Evolutionary conservation across 2,888 invertebrate species (phyloP), one percentile per base, ranked within the genome.

Genomic region (Platynereis dumerilii): DNA sequence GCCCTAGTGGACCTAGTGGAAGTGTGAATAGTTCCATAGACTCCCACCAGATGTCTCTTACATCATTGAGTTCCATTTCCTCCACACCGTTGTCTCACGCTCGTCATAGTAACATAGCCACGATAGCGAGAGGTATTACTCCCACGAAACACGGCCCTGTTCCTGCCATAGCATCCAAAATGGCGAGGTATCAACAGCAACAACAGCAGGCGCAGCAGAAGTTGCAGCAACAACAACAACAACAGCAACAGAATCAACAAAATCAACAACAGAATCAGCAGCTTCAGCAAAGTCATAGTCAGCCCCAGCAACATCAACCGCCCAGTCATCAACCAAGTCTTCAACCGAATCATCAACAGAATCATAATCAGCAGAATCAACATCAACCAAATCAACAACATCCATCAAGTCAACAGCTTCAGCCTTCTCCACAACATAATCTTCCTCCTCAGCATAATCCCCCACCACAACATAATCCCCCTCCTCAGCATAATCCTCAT

Each of bases 161-260:
- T 29, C 34, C 39, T 12, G 29, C 55, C 7, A 55, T 55, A 10
- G n/a, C 17, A 10, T 24, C 58, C 7, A 22, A 34, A 34, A 34
- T 34, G 34, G 34, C 34, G 34, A 34, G 34, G 12, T 34, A 34
- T 12, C 34, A 12, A 39, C 44, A 58, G 22, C 22, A 24, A 24
- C 64, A 64, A 34, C 20, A 17, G 20, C 39, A 64, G 24, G 29
- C 15, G n/a, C 64, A 64, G 63, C 20, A 17, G 20, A 29, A 64
- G 24, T 34, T 22, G n/a, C 45, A 39, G 17, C 15, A 27, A 29
- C 48, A 26, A 17, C 64, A 45, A 45, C 60, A 44, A 17, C 60
- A 60, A 12, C 60, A 15, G 20, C 34, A 61, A 29, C 34, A 26
- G 53, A 48, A 64, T 22, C 60, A 34, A 34, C 34, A 34, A 34